Evolutionary conservation across 2,113 vertebrate genomes (phyloP).

Genomic region (Uropsilus gracilis): DNA sequence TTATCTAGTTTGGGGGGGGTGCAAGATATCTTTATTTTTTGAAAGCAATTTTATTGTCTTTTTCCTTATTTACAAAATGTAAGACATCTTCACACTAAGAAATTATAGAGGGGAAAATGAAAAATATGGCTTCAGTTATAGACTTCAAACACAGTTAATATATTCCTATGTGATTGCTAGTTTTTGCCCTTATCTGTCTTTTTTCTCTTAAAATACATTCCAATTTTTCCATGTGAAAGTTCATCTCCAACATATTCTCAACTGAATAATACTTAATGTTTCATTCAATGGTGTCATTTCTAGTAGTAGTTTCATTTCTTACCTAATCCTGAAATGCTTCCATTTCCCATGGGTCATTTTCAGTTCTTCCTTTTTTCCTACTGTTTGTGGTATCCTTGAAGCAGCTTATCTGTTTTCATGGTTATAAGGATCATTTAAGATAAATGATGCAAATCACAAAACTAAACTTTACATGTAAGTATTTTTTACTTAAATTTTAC

Average conservation of each 20-base stretch:
- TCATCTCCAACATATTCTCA: neutral
- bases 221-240: neutral
- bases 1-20: neutral
- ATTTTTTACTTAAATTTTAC: conserved; percentile 1
- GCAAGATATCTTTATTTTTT: neutral
- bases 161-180: neutral
- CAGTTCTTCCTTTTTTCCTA: neutral
- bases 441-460: neutral
- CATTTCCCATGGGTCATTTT: neutral
- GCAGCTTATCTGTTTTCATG: neutral
- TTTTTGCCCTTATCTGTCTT: neutral
- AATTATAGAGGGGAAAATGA: conserved; percentile 38
- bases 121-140: conserved; percentile 28
- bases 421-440: neutral
- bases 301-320: neutral
- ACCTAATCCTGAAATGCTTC: neutral
- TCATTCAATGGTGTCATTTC: too few species aligned
- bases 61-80: conserved; percentile 57
- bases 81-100: neutral
- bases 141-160: neutral
- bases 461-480: neutral
- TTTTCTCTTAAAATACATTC: conserved; percentile 11
- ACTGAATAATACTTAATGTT: neutral
- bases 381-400: neutral
- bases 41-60: neutral